A percentile compares a stretch with the other conserved stretches of the same genome.
Evolutionary conservation across 2,113 vertebrate species (phyloP).

Genomic region (Caranx melampygus): DNA sequence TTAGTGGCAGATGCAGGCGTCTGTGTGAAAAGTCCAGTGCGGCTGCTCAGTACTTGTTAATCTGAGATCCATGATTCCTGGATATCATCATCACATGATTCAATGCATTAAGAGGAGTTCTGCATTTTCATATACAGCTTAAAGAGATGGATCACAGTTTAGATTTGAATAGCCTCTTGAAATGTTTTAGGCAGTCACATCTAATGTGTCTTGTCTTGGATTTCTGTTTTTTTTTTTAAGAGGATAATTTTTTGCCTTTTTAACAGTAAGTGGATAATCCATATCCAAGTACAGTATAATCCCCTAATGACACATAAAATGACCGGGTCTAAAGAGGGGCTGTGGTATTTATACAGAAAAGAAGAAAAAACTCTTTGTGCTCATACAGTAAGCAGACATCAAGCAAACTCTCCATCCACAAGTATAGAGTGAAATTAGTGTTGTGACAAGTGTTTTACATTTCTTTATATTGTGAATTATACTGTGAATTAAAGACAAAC

Average conservation of each 20-base stretch:
- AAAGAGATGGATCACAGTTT: slow-evolving; percentile 2
- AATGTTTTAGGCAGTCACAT: slow-evolving; percentile 34
- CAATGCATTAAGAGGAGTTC: background rate
- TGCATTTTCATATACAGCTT: background rate
- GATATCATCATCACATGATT: background rate
- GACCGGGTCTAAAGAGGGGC: background rate
- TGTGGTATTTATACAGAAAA: background rate
- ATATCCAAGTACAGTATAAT: slow-evolving; percentile 40
- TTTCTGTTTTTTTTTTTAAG: slow-evolving; percentile 34
- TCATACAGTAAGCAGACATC: background rate
- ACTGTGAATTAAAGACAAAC: too few relatives aligned
- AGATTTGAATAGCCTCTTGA: slow-evolving; percentile 42
- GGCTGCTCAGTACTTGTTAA: background rate
- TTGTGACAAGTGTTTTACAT: too few relatives aligned
- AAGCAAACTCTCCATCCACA: background rate
- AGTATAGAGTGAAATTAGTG: background rate
- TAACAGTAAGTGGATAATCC: slow-evolving; percentile 43
- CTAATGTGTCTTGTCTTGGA: slow-evolving; percentile 21
- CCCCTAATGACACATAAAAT: slow-evolving; percentile 44
- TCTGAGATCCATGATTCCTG: background rate
- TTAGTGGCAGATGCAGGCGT: background rate
- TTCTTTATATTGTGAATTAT: too few relatives aligned
- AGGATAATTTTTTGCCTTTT: slow-evolving; percentile 53
- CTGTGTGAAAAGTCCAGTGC: background rate
- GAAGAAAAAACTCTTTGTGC: background rate